A percentile compares a stretch with the other conserved stretches of the same genome.
phyloP scores from a whole-genome alignment of 2,888 invertebrate genomes.

The Lasioglossum villosulum region DNA sequence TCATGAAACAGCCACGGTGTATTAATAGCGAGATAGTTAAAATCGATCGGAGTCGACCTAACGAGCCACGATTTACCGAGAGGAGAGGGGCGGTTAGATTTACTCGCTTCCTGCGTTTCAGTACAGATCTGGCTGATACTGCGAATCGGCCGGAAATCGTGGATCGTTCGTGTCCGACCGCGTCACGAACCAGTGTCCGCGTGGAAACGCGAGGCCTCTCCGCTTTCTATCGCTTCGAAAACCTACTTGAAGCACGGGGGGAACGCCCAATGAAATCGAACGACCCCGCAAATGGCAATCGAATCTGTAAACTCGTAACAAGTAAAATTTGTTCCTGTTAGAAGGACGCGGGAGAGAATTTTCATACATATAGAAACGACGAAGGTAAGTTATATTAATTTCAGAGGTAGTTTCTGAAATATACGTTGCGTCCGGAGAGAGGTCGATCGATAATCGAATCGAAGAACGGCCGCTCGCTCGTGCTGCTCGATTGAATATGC shows the following conservation, averaged over 20 bases:
- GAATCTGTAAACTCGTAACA: background rate
- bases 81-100: constrained; percentile 34
- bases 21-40: constrained; percentile 11
- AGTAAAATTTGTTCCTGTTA: too few relatives aligned
- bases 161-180: constrained; percentile 56
- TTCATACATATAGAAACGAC: too few relatives aligned
- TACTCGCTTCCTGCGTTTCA: constrained; percentile 56
- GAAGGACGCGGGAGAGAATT: too few relatives aligned
- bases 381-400: background rate
- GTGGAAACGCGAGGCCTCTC: background rate
- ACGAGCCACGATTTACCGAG: constrained; percentile 54
- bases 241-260: background rate
- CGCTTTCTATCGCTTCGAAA: background rate
- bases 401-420: background rate
- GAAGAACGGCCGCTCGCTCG: background rate
- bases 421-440: background rate
- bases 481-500: background rate
- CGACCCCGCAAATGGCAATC: background rate
- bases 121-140: constrained; percentile 54
- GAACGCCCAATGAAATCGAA: background rate
- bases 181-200: constrained; percentile 47
- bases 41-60: constrained; percentile 49
- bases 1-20: background rate
- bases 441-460: background rate
- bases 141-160: constrained; percentile 55